Conservation (phyloP, 2,113 vertebrate species). For the Neodon shergylaensis region DNA sequence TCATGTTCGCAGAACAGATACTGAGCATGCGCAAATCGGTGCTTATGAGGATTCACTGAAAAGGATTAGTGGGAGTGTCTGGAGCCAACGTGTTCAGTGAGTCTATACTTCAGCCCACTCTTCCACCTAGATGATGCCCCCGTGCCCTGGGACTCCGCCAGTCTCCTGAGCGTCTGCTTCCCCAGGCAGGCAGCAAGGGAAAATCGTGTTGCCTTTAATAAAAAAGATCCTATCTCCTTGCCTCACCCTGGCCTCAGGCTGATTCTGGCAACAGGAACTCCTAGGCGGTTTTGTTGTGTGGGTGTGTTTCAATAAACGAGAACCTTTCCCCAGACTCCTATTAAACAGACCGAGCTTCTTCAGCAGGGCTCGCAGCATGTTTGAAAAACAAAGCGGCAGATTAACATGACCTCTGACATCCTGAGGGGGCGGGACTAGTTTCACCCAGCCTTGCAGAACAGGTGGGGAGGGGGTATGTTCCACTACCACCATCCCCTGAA, state of each 20-base stretch:
- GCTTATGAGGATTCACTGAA: fast-evolving
- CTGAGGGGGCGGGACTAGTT: fast-evolving
- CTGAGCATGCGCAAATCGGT: background rate
- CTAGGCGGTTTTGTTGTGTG: background rate
- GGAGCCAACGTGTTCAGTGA: background rate
- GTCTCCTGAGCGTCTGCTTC: background rate
- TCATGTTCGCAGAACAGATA: background rate
- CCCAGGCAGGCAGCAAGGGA: conserved; percentile 13
- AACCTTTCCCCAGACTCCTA: conserved; percentile 66
- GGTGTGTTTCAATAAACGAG: conserved; percentile 60
- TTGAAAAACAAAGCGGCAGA: conserved; percentile 35
- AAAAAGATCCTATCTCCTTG: conserved; percentile 18
- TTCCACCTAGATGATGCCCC: background rate
- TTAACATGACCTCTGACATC: background rate
- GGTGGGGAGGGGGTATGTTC: background rate
- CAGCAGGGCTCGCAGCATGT: background rate
- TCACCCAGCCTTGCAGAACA: fast-evolving
- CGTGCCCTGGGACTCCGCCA: background rate
- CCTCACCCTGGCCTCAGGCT: conserved; percentile 39
- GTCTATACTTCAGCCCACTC: no score
- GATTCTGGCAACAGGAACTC: conserved; percentile 58
- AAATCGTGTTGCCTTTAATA: conserved; percentile 52
- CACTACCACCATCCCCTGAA: fast-evolving
- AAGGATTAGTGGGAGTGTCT: fast-evolving
- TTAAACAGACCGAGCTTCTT: conserved; percentile 67